Conservation (phyloP, 2,797 vertebrate genomes). For the Allobates femoralis region DNA sequence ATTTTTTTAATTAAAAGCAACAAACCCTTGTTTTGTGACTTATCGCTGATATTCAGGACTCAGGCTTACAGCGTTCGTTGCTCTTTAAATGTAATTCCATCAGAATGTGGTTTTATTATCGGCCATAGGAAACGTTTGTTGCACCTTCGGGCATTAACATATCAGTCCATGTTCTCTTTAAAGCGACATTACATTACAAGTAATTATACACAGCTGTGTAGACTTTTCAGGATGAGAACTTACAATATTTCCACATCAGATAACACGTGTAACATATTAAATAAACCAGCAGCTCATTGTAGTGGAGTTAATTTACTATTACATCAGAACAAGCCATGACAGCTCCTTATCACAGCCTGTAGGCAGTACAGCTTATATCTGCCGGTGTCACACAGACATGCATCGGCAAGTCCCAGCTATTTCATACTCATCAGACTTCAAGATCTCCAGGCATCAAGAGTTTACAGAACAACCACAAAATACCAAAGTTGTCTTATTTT, state of each 20-base stretch:
- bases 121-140: background rate
- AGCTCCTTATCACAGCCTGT: conserved; percentile 60
- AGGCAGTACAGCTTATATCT: conserved; percentile 37
- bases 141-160: conserved; percentile 23
- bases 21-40: too few relatives aligned
- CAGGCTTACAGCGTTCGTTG: background rate
- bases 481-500: background rate
- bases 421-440: conserved; percentile 24
- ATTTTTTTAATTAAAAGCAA: too few relatives aligned
- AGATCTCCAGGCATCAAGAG: background rate
- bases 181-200: conserved; percentile 16
- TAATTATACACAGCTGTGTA: conserved; percentile 15
- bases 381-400: conserved; percentile 41
- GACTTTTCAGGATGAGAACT: background rate
- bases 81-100: background rate
- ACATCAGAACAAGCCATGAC: conserved; percentile 63
- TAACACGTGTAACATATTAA: conserved; percentile 40
- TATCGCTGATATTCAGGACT: background rate
- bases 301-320: conserved; percentile 55
- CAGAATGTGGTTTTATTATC: background rate
- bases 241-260: conserved; percentile 35
- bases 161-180: conserved; percentile 12
- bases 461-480: background rate
- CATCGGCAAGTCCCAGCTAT: conserved; percentile 16
- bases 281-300: conserved; percentile 24